Base-by-base conservation (phyloP, 2,888 invertebrate species). In the Drosophila stalkeri region DNA sequence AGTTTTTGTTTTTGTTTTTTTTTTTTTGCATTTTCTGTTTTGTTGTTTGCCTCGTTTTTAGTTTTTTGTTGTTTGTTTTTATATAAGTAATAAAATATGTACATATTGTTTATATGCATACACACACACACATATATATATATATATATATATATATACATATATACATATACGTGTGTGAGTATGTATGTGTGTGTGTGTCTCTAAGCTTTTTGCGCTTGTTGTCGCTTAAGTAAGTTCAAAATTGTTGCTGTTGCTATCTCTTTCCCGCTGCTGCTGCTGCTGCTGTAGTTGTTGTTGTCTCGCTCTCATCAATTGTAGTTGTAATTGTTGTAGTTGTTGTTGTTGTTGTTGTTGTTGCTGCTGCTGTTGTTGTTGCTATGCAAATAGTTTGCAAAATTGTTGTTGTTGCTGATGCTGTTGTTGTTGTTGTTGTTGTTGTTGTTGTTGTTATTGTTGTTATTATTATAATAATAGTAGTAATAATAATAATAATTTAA, bases 401-500 rank as follows among this genome's bases (percentile, higher is more conserved):
- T 65, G 64, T 56, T 64, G 63, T 31, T 64, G 64, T 7, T 39
- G 39, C 5, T 33, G 31, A 41, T 72, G 72, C 61, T 51, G 72
- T 20, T 75, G 75, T 41, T 80, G 60, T 55, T 81, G 68, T 70
- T 75, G 75, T 52, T 79, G 62, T 63, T 82, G 67, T 75, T 78
- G 71, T 77, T 89, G 78, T 75, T 80, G 66, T 76, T 89, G 66
- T 80, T 88, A 62, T 85, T 89, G 69, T 80, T 88, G 67, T 81
- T 89, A 75, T 80, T 91, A 85, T 92, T 90, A 81, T 93, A 91
- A 72, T 92, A 92, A 82, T 92, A 90, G 85, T 92, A 92, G 85
- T 92, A 92, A 81, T 92, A 92, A 89, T 92, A 92, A 90, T 92
- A 93, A 90, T 92, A 92, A 91, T 93, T 93, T 91, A 92, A 91